A percentile compares a stretch with the other conserved stretches of the same genome.
phyloP scores from a whole-genome alignment of 2,888 invertebrate species.

The Prosopocoilus inquinatus region DNA sequence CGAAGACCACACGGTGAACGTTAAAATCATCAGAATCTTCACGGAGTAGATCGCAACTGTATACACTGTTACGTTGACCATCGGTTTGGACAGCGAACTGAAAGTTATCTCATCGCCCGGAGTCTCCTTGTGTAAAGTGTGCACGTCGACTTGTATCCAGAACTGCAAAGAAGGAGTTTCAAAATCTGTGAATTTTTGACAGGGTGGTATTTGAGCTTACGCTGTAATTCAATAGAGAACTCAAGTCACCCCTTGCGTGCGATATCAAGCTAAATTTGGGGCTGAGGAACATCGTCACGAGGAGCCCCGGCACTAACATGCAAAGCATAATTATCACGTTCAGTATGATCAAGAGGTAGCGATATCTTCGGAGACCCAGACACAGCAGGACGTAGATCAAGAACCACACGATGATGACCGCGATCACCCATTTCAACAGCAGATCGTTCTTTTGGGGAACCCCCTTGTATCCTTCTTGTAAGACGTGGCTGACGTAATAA shows the following conservation, averaged over 20 bases:
- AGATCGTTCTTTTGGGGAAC: background rate
- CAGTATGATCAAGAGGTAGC: constrained; percentile 5
- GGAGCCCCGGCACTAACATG: constrained; percentile 5
- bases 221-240: too few species aligned
- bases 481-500: constrained; percentile 9
- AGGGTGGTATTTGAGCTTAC: too few species aligned
- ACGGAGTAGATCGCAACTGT: constrained; percentile 11
- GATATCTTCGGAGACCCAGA: constrained; percentile 10
- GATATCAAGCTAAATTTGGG: constrained; percentile 2
- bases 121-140: constrained; percentile 13
- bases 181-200: too few species aligned
- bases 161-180: constrained; percentile 11
- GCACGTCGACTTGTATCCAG: constrained; percentile 13
- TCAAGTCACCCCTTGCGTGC: too few species aligned
- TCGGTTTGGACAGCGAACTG: constrained; percentile 14
- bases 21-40: constrained; percentile 10
- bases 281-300: constrained; percentile 13
- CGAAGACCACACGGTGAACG: constrained; percentile 13
- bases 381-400: constrained; percentile 6
- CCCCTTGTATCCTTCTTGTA: constrained; percentile 2
- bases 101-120: constrained; percentile 16
- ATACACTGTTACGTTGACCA: constrained; percentile 12
- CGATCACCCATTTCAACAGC: background rate
- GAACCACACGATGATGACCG: constrained; percentile 2
- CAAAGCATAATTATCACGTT: constrained; percentile 5